These are phyloP conservation scores for Tauraco erythrolophus DNA, from an alignment of 2,113 vertebrate genomes.

Conservation along the genomic window DNA sequence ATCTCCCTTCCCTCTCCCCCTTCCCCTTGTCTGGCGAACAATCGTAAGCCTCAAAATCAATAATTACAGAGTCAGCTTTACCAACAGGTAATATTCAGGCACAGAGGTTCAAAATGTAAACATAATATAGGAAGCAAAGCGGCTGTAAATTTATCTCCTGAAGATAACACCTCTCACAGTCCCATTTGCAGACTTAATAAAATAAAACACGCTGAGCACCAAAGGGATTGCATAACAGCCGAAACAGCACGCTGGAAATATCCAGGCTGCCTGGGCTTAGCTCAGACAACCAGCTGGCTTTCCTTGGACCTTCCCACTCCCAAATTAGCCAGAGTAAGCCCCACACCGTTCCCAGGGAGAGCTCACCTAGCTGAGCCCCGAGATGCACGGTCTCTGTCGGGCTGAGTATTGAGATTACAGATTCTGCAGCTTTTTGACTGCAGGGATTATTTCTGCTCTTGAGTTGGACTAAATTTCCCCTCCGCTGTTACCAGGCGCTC, in stretches of 20 bases:
- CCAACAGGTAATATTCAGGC: conserved; percentile 23
- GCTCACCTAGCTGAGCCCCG: neutral
- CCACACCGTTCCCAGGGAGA: fast-evolving
- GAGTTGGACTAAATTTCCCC: neutral
- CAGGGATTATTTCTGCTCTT: conserved; percentile 21
- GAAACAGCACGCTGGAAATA: neutral
- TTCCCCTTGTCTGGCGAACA: neutral
- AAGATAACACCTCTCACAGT: conserved; percentile 26
- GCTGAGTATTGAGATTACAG: conserved; percentile 22
- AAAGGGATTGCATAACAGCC: neutral
- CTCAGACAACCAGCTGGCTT: neutral
- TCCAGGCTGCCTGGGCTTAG: neutral
- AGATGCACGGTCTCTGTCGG: neutral
- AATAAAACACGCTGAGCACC: neutral
- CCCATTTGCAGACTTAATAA: conserved; percentile 17
- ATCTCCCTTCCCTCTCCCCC: neutral
- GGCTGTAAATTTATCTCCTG: conserved; percentile 36
- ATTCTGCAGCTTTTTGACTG: neutral
- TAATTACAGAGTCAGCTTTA: conserved; percentile 41
- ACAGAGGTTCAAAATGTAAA: conserved; percentile 37
- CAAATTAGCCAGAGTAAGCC: neutral
- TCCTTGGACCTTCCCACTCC: neutral
- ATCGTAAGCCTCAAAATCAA: conserved; percentile 49
- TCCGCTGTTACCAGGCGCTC: neutral
- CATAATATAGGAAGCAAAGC: conserved; percentile 23